phyloP scores from a whole-genome alignment of 2,888 invertebrate species.

The Apamea epomidion region DNA sequence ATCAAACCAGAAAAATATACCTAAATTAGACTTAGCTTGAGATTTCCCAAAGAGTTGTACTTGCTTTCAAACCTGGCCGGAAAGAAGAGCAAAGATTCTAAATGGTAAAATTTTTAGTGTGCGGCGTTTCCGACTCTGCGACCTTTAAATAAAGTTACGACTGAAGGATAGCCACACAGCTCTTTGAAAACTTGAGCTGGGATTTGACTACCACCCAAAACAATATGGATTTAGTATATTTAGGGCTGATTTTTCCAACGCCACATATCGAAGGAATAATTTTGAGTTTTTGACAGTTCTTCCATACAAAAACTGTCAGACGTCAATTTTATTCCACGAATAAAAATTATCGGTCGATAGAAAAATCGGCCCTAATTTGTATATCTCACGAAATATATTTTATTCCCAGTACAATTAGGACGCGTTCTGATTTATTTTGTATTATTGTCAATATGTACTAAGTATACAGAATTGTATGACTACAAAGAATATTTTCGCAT shows the following conservation, averaged over 20 bases:
- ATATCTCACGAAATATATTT: constrained; percentile 5
- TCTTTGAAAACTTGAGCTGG: constrained; percentile 24
- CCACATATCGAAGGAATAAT: too few species aligned
- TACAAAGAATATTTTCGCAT: constrained; percentile 37
- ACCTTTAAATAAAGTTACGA: background rate
- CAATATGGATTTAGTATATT: background rate
- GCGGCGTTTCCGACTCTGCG: background rate
- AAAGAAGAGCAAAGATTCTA: background rate
- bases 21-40: background rate
- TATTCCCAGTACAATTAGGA: constrained; percentile 46
- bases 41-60: constrained; percentile 24
- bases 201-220: background rate
- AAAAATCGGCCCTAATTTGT: too few species aligned
- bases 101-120: background rate
- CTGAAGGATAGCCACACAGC: background rate
- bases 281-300: too few species aligned
- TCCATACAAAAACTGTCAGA: too few species aligned
- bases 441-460: constrained; percentile 17
- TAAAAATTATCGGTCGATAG: too few species aligned
- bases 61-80: background rate
- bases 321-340: too few species aligned
- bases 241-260: too few species aligned
- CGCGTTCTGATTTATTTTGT: constrained; percentile 37
- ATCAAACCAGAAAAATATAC: background rate
- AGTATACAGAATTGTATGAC: constrained; percentile 42